phyloP scores from a whole-genome alignment of 2,797 vertebrate genomes.

The Lemur catta region DNA sequence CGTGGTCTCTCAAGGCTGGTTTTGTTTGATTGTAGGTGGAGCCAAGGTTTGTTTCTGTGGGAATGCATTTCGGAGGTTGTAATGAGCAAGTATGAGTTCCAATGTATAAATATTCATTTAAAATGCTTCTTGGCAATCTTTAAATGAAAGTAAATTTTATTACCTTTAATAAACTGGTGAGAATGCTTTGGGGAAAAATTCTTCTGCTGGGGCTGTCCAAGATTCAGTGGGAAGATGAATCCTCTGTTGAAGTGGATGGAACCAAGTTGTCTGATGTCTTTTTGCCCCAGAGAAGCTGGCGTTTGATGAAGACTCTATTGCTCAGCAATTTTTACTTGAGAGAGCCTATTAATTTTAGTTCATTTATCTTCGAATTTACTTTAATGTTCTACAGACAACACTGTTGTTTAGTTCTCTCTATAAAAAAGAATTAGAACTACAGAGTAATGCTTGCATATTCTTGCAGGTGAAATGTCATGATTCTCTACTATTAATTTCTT shows the following conservation, averaged over 20 bases:
- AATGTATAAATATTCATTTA: neutral
- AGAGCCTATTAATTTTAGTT: conserved; percentile 48
- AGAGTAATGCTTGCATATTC: neutral
- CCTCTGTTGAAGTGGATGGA: neutral
- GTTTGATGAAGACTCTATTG: conserved; percentile 25
- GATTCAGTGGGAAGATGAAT: neutral
- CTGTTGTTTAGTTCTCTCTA: conserved; percentile 22
- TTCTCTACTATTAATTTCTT: conserved; percentile 32
- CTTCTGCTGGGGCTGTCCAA: neutral
- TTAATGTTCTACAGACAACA: conserved; percentile 4
- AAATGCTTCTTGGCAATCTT: neutral
- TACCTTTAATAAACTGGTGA: neutral
- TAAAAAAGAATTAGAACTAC: neutral
- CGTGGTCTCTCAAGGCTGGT: accelerated
- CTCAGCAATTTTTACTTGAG: neutral
- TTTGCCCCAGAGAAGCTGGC: neutral
- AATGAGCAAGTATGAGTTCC: neutral
- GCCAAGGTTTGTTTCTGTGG: neutral
- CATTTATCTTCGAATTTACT: conserved; percentile 40
- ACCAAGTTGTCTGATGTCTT: neutral
- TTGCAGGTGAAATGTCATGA: conserved; percentile 1
- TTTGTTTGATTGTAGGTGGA: neutral
- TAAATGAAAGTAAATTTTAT: neutral
- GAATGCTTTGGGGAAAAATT: neutral
- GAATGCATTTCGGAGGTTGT: neutral